These are phyloP conservation scores for Ommatoiulus sabulosus DNA, from an alignment of 2,888 invertebrate genomes.

Conservation along the genomic window DNA sequence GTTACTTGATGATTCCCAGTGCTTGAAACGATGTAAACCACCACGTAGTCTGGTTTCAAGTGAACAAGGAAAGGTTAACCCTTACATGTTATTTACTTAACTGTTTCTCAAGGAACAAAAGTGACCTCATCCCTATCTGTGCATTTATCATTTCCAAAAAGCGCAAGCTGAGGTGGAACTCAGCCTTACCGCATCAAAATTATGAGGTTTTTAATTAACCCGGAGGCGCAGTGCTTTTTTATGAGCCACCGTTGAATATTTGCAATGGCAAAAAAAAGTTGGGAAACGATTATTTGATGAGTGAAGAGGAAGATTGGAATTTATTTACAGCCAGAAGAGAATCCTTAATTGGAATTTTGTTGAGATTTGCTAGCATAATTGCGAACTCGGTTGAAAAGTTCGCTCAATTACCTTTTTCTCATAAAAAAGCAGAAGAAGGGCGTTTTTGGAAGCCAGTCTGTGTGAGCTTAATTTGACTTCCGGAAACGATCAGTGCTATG, in stretches of 20 bases:
- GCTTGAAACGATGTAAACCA: no score
- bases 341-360: constrained; percentile 34
- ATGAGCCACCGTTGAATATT: constrained; percentile 20
- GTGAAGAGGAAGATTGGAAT: background rate
- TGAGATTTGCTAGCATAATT: constrained; percentile 17
- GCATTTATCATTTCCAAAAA: no score
- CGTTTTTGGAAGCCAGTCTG: background rate
- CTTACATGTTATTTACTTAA: no score
- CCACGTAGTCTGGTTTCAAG: no score
- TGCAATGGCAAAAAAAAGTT: background rate
- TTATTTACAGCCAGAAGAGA: constrained; percentile 16
- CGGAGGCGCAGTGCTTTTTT: background rate
- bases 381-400: constrained; percentile 6
- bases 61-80: no score
- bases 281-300: constrained; percentile 23
- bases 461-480: constrained; percentile 7
- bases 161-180: no score
- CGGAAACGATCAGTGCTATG: background rate
- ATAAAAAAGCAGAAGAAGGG: background rate
- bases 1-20: background rate
- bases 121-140: no score
- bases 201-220: constrained; percentile 23
- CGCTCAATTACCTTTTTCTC: background rate
- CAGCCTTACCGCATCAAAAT: background rate
- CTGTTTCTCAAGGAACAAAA: no score